Evolutionary conservation across 2,113 vertebrate genomes (phyloP).

Genomic region (Nestor notabilis): DNA sequence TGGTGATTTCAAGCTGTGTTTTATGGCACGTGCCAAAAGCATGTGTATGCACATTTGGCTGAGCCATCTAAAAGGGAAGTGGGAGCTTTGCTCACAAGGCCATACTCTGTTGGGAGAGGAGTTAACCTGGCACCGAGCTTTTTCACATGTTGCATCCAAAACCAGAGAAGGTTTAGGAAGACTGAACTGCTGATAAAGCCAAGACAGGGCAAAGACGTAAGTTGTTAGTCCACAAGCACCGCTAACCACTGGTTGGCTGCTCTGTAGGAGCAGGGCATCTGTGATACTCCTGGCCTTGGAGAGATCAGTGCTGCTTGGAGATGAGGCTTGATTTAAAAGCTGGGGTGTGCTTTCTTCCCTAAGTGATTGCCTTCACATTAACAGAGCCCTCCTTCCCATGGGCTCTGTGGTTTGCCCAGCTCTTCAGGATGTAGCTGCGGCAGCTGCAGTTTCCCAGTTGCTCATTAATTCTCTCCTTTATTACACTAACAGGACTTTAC

Average conservation of each 20-base stretch:
- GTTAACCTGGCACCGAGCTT: neutral
- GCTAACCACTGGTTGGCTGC: neutral
- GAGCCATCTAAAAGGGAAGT: neutral
- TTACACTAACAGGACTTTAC: conserved; percentile 10
- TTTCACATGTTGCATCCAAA: neutral
- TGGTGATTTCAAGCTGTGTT: neutral
- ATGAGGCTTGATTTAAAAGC: neutral
- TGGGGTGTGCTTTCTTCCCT: neutral
- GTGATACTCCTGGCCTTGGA: neutral
- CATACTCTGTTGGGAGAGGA: neutral
- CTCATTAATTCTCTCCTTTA: conserved; percentile 48
- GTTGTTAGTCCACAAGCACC: neutral
- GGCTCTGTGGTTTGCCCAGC: neutral
- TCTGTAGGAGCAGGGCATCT: neutral
- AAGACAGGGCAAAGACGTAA: neutral
- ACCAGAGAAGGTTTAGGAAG: neutral
- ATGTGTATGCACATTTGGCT: neutral
- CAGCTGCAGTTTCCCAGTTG: conserved; percentile 28
- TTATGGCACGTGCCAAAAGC: fast-evolving
- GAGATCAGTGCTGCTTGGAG: neutral
- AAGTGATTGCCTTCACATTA: neutral
- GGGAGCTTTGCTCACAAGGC: neutral
- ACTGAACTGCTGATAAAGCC: neutral
- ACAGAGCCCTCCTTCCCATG: neutral
- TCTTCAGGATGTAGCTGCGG: neutral